Evolutionary conservation across 2,113 vertebrate genomes (phyloP).

Genomic region (Psilopsiagon aurifrons): DNA sequence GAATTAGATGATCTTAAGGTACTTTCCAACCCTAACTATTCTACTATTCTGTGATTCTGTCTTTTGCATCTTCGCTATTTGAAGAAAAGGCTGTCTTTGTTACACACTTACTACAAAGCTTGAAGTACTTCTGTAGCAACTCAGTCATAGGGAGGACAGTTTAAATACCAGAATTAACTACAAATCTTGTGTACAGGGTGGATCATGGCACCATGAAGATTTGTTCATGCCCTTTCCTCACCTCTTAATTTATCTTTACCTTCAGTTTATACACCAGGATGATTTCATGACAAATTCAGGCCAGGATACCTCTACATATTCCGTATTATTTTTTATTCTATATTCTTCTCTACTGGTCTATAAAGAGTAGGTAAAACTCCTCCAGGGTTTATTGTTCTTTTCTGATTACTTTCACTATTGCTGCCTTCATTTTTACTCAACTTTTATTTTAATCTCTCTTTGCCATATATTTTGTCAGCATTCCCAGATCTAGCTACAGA

Average conservation of each 20-base stretch:
- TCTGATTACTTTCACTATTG: background rate
- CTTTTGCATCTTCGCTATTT: background rate
- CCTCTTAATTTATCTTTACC: background rate
- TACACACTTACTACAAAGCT: background rate
- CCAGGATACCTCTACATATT: background rate
- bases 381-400: background rate
- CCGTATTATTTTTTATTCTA: background rate
- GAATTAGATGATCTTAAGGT: background rate
- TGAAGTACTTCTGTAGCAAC: background rate
- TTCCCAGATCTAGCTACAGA: background rate
- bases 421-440: background rate
- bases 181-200: background rate
- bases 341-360: background rate
- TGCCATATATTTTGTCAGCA: background rate
- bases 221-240: background rate
- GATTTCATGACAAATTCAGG: background rate
- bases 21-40: background rate
- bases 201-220: background rate
- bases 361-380: fast-evolving
- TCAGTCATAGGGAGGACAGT: background rate
- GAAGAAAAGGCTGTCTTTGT: background rate
- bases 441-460: background rate
- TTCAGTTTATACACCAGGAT: background rate
- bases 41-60: background rate
- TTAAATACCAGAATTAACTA: background rate